Evolutionary conservation across 2,797 vertebrate species (phyloP), one percentile per base, ranked within the genome.

Genomic region (Hozukius guyotensis): DNA sequence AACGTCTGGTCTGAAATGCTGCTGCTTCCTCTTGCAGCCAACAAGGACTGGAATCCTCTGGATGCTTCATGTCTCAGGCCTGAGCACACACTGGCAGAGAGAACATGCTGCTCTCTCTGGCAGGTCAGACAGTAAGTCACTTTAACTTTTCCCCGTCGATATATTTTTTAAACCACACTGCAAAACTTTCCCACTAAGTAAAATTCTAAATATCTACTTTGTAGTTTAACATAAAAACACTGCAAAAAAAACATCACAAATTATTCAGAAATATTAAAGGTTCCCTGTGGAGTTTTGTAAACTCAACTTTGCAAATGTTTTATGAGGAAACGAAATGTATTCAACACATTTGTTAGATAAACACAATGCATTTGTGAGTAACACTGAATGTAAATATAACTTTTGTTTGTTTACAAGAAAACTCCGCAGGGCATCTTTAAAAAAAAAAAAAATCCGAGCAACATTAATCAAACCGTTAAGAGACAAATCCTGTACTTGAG

Each of bases 101-200:
- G 90, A 92, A 87, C 46, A 59, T 27, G 71, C 89, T 12, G 84
- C 85, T 88, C 90, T 89, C 89, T 92, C 93, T 91, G 92, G 73
- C 90, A 92, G 86, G 75, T 83, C 92, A 89, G 89, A 93, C 88
- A 93, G 94, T 95, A 88, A 93, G 93, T 88, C 8, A 59, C 32
- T n/a, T 53, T 22, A 11, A 53, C 49, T 32, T 81, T 77, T 6
- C 29, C 12, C 52, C 32, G 12, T 18, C 2, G 7, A 66, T 14
- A 75, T 52, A 11, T 71, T 60, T 38, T 55, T 27, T 7, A 34
- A 84, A 25, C 3, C 12, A 32, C n/a, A 27, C 20, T 27, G 16
- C 2, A 13, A 10, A 63, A 18, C 31, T 11, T 29, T 8, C 6
- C 22, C 16, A 65, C 9, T 12, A 0, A 64, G 38, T 66, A 7